Evolutionary conservation across 2,113 vertebrate genomes (phyloP).

Genomic region (Sander lucioperca): DNA sequence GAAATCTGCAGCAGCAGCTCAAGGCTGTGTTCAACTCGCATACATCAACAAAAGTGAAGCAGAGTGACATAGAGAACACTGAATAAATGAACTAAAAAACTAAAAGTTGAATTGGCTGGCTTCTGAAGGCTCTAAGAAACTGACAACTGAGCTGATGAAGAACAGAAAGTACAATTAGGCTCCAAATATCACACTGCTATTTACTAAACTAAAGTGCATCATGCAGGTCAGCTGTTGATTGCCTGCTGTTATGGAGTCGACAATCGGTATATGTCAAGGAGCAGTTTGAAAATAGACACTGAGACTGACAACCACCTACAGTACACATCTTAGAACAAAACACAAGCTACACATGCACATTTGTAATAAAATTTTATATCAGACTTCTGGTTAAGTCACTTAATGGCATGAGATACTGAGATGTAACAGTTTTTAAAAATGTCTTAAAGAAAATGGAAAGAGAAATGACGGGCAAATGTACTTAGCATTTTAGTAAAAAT

Average conservation of each 20-base stretch:
- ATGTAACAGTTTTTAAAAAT: background rate
- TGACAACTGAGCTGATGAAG: background rate
- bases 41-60: slow-evolving; percentile 38
- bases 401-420: background rate
- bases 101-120: slow-evolving; percentile 11
- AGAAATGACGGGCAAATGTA: background rate
- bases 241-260: background rate
- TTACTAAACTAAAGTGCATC: background rate
- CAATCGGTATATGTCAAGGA: background rate
- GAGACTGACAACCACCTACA: background rate
- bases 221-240: background rate
- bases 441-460: background rate
- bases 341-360: background rate
- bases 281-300: background rate
- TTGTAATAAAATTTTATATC: background rate
- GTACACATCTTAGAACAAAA: background rate
- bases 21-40: slow-evolving; percentile 23
- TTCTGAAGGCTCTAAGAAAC: background rate
- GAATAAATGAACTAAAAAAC: background rate
- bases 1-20: slow-evolving; percentile 31
- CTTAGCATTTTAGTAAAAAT: background rate
- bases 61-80: slow-evolving; percentile 10
- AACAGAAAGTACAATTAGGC: background rate
- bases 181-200: background rate
- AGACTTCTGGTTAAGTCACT: background rate